These are phyloP conservation scores for Melanotaenia trifasciata DNA, from an alignment of 2,797 vertebrate species.

Conservation along the genomic window DNA sequence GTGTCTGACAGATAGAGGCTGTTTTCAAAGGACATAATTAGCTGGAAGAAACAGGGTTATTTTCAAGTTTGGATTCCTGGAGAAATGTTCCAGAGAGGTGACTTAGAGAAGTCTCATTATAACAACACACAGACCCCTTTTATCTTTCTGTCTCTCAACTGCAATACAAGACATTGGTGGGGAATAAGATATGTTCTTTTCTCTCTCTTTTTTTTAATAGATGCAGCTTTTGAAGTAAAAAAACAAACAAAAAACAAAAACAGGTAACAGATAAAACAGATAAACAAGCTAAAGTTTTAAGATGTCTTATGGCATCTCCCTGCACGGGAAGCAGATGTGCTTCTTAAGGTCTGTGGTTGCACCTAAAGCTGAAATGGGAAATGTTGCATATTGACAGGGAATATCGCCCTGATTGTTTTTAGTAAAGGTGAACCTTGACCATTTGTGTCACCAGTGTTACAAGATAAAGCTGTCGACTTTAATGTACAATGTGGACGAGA, in stretches of 20 bases:
- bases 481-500: too few species aligned
- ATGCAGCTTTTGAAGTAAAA: neutral
- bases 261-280: neutral
- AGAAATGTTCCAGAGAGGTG: conserved; percentile 44
- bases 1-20: conserved; percentile 42
- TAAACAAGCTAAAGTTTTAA: neutral
- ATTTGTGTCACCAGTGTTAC: too few species aligned
- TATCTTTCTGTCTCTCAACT: conserved; percentile 27
- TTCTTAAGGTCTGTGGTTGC: too few species aligned
- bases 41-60: conserved; percentile 37
- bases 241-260: neutral
- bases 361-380: too few species aligned
- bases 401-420: too few species aligned
- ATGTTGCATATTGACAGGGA: too few species aligned
- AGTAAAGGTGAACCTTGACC: too few species aligned
- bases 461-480: too few species aligned
- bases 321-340: neutral
- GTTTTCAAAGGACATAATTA: conserved; percentile 59
- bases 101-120: conserved; percentile 41
- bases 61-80: conserved; percentile 48
- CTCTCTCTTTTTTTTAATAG: neutral
- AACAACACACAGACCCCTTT: conserved; percentile 29
- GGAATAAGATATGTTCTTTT: neutral
- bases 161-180: neutral
- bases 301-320: neutral